Base-by-base conservation (phyloP, 2,888 invertebrate genomes). In the Pachycephus smyrnensis region DNA sequence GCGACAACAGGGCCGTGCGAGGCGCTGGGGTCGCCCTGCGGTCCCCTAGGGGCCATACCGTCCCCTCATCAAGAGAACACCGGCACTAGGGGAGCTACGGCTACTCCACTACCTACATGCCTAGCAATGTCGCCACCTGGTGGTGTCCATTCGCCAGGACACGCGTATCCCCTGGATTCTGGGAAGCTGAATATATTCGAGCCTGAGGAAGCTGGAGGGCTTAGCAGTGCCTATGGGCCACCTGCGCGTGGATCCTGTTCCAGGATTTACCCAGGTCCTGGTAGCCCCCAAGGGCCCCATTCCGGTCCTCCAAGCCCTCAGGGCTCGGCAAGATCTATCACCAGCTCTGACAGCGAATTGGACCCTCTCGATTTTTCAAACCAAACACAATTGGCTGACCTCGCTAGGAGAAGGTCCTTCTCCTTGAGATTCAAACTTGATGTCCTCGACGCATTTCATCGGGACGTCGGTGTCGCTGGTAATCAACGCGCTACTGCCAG, bases 401-500 rank as follows among this genome's bases (percentile, higher is more conserved):
- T 88, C 12, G 82, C 88, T 12, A 84, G 90, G 33, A 85, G 93
- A 33, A 87, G 93, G 33, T 92, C 93, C n/a, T 93, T 92, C 83
- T 91, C 93, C 1, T 84, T 92, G 71, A 89, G 91, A 76, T 93
- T 93, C 86, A 93, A 93, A 82, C 86, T 93, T 73, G 90, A 91
- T 79, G 93, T 93, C 1, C 86, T 93, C 30, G 92, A 93, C 83
- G 92, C 93, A 6, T 93, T 92, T 82, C 91, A 92, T 79, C 83
- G 88, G 6, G 92, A 93, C 81, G 85, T 86, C 15, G 89, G 87
- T 1, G 92, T 93, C 31, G 90, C 90, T 23, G 92, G 92, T 0
- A 93, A 93, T 83, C 93, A 93, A 80, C 87, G 93, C 73, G 93
- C 93, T 68, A 93, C 93, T 3, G 93, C 93, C 6, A 89, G 92